A percentile compares a stretch with the other conserved stretches of the same genome.
These are phyloP conservation scores for Palythoa grandiflora DNA, from an alignment of 92 coral and sea anemone genomes.

Conservation along the genomic window DNA sequence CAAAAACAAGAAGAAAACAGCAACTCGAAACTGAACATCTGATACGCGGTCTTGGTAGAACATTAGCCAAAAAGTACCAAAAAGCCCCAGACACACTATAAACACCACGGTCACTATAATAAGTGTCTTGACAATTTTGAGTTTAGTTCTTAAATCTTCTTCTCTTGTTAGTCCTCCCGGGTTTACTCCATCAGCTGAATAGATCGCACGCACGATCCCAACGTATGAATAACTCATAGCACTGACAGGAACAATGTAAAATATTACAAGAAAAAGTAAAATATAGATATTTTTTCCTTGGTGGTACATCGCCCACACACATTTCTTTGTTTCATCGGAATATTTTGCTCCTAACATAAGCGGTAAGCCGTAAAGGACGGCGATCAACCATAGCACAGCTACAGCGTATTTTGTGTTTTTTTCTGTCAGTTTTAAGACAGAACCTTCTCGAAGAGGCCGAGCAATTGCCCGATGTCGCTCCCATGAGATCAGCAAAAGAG, in stretches of 20 bases:
- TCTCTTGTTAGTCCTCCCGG: conserved; percentile 20
- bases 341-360: neutral
- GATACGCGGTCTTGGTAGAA: conserved; percentile 8
- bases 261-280: conserved; percentile 14
- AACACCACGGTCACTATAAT: conserved; percentile 41
- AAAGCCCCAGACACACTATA: conserved; percentile 26
- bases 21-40: conserved; percentile 19
- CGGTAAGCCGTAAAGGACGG: conserved; percentile 36
- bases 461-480: conserved; percentile 38
- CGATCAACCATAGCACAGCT: conserved; percentile 2
- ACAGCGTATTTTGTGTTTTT: conserved; percentile 4
- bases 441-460: neutral
- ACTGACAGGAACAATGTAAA: conserved; percentile 10
- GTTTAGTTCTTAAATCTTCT: conserved; percentile 29
- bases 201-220: conserved; percentile 30
- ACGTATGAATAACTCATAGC: conserved; percentile 9
- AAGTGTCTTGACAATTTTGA: conserved; percentile 30
- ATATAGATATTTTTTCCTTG: neutral
- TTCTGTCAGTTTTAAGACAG: neutral
- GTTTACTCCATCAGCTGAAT: conserved; percentile 5
- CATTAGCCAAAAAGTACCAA: conserved; percentile 37
- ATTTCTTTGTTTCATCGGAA: neutral
- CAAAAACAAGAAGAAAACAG: conserved; percentile 27
- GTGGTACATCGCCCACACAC: conserved; percentile 22
- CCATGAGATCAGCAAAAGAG: conserved; percentile 39